Base-by-base conservation (phyloP, 1,140 invertebrate genomes). In the Anastatus disparis region DNA sequence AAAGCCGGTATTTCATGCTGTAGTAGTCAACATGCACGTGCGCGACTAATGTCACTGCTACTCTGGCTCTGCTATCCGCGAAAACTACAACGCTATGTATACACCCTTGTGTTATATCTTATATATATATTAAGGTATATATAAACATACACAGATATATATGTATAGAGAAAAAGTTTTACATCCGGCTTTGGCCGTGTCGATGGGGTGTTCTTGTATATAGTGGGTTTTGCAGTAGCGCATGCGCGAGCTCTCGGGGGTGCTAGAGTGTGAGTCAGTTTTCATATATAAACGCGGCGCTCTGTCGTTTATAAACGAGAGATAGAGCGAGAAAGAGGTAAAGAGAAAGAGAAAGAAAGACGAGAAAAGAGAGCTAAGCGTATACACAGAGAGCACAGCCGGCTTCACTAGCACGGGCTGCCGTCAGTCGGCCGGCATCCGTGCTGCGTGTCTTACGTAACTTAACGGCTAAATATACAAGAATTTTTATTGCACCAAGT, bases 391-490 rank as follows among this genome's bases (percentile, higher is more conserved):
- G 31, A 35, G 26, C 12, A 26, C 29, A 42, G 62, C 62, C 62
- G 59, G 62, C 52, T 64, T 38, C 31, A 26, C 22, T 76, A 74
- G 50, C 69, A 55, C 64, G 58, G 63, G 63, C 59, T 55, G 61
- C 58, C 74, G 73, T 79, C 79, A 81, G 81, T 82, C 77, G 79
- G 76, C 78, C 81, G 80, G 77, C 77, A 77, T 80, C 75, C 80
- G 75, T 75, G 75, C 77, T 71, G 77, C 75, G 73, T 74, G 76
- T 74, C 7, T 73, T 73, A 78, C 72, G 62, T 74, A 35, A 35
- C 10, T 35, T 10, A 10, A 35, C 10, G 4, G 31, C 31, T 35
- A 15, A 17, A 46, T 42, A 42, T 42, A 42, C 40, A 42, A 13
- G 12, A 42, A n/a, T n/a, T n/a, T n/a, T n/a, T n/a, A n/a, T n/a